Evolutionary conservation across 2,888 invertebrate species (phyloP), one percentile per base, ranked within the genome.

Genomic region (Agrochola lychnidis): DNA sequence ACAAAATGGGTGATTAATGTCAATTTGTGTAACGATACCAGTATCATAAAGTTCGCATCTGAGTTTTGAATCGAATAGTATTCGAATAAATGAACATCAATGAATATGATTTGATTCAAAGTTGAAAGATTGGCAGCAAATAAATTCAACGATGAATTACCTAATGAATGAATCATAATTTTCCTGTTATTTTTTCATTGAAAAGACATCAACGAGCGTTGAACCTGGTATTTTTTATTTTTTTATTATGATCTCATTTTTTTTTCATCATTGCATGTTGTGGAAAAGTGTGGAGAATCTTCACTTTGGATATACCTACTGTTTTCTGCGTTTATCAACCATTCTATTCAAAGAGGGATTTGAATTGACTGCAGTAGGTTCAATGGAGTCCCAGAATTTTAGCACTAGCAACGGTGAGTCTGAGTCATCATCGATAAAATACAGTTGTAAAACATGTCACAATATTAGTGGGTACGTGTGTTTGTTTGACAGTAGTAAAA

Each of bases 201-300:
- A 83, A 79, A 83, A 83, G 82, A 83, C 76, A 83, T 83, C 82
- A 83, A 83, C 82, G 78, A 73, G 73, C 16, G 56, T 42, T 6
- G 0, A 7, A 0, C 0, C 7, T 51, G 10, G 0, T 19, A 4
- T 45, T 14, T 10, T 42, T 10, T 10, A 42, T 2, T 42, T 14
- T 48, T 48, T 48, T 16, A 16, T 25, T 36, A 1, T 16, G 7
- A 30, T 40, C 0, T 40, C 0, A 36, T 42, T 22, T 22, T 22
- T 14, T 36, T 48, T 56, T 14, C 25, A 25, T 36, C 3, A 30
- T 22, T 63, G 3, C 36, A 10, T 16, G 1, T 10, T 22, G 3
- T 25, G 9, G 2, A 30, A 51, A 14, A 16, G 4, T 63, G 10
- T 45, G 42, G 25, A 45, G 42, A 51, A 48, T 48, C 25, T 25